Conservation (phyloP, 2,797 vertebrate genomes). For the Microctenopoma steveboyesi region DNA sequence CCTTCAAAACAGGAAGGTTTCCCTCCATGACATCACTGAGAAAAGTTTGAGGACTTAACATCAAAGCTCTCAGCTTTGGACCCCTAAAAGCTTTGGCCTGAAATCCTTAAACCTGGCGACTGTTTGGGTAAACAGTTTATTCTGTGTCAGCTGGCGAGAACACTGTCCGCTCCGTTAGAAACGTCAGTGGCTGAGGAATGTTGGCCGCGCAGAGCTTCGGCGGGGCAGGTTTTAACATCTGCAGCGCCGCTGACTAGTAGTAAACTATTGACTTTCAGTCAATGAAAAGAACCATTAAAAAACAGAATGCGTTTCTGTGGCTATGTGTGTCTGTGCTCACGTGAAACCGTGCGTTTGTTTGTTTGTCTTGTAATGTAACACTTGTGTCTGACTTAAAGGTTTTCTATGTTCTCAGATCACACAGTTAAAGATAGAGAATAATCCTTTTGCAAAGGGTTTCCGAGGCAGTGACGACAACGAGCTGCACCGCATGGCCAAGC, state of each 20-base stretch:
- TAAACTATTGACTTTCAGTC: slow-evolving; percentile 53
- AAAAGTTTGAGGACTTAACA: slow-evolving; percentile 68
- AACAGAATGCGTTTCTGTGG: slow-evolving; percentile 6
- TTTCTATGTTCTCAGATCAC: slow-evolving; percentile 87
- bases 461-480: slow-evolving; percentile 96
- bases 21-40: slow-evolving; percentile 70
- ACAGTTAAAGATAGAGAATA: slow-evolving; percentile 98
- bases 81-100: slow-evolving; percentile 79
- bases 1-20: slow-evolving; percentile 50
- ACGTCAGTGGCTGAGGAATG: slow-evolving; percentile 66
- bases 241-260: slow-evolving; percentile 49
- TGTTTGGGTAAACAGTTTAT: slow-evolving; percentile 82
- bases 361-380: neutral
- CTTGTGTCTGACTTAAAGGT: slow-evolving; percentile 7
- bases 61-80: slow-evolving; percentile 68
- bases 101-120: slow-evolving; percentile 75
- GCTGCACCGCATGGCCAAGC: slow-evolving; percentile 91
- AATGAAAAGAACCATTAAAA: slow-evolving; percentile 23
- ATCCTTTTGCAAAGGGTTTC: slow-evolving; percentile 98
- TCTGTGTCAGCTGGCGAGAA: slow-evolving; percentile 77
- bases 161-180: slow-evolving; percentile 53
- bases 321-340: neutral
- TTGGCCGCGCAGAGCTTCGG: slow-evolving; percentile 48
- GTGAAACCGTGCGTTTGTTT: slow-evolving; percentile 12
- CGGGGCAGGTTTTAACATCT: slow-evolving; percentile 58